Percentiles rank a stretch among this genome's conserved stretches.
These are phyloP conservation scores for Myotis davidii DNA, from an alignment of 2,113 vertebrate species.

Conservation along the genomic window DNA sequence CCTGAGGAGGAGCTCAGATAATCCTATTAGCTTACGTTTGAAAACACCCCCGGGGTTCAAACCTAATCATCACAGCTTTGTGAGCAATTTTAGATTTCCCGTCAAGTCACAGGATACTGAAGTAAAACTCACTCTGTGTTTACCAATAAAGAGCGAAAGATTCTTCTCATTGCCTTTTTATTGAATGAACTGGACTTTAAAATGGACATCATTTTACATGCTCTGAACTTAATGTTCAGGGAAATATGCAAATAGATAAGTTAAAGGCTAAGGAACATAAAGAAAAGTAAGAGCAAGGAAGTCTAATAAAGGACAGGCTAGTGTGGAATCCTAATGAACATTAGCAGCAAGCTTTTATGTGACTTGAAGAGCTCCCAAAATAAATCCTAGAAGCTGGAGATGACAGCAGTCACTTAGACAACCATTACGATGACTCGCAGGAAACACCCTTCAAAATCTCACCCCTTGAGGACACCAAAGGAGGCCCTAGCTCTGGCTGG, in stretches of 20 bases:
- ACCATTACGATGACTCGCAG: background rate
- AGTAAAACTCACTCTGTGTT: constrained; percentile 49
- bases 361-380: constrained; percentile 60
- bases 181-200: constrained; percentile 29
- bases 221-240: constrained; percentile 64
- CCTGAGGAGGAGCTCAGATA: constrained; percentile 37
- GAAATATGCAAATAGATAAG: background rate
- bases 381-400: background rate
- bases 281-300: constrained; percentile 45
- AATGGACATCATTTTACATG: constrained; percentile 12
- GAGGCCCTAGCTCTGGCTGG: background rate
- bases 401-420: background rate
- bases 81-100: constrained; percentile 38
- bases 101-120: background rate
- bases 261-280: constrained; percentile 52
- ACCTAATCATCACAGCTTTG: constrained; percentile 21
- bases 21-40: constrained; percentile 50
- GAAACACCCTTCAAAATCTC: background rate
- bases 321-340: constrained; percentile 67
- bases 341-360: constrained; percentile 43
- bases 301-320: constrained; percentile 74
- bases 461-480: background rate
- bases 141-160: constrained; percentile 49
- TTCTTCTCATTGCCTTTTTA: constrained; percentile 54
- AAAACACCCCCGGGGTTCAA: background rate